These are phyloP conservation scores for Lepidochrysops patricia DNA, from an alignment of 2,888 invertebrate genomes.

Conservation along the genomic window DNA sequence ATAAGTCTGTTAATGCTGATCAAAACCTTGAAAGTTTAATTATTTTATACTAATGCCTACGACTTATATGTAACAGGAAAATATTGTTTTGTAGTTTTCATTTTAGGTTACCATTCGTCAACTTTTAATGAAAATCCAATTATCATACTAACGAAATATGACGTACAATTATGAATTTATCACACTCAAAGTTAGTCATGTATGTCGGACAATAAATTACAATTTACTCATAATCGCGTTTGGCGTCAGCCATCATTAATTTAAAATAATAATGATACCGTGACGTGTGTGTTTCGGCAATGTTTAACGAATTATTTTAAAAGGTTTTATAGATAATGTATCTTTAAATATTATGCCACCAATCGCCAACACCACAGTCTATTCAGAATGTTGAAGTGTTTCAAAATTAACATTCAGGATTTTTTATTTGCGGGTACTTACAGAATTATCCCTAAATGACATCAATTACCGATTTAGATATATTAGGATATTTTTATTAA, in stretches of 20 bases:
- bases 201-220: neutral
- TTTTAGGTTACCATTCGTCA: neutral
- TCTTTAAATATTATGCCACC: too few species aligned
- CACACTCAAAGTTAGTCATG: neutral
- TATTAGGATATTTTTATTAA: too few species aligned
- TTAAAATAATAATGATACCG: neutral
- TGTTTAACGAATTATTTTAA: neutral
- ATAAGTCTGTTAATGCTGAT: too few species aligned
- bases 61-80: too few species aligned
- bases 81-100: neutral
- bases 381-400: too few species aligned
- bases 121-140: neutral
- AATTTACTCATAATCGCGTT: neutral
- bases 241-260: constrained; percentile 5
- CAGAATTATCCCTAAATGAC: too few species aligned
- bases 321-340: too few species aligned
- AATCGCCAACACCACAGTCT: too few species aligned
- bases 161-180: neutral
- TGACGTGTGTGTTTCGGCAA: neutral
- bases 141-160: neutral
- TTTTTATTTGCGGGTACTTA: too few species aligned
- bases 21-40: neutral
- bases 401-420: too few species aligned
- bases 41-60: too few species aligned
- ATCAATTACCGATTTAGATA: too few species aligned